Conservation (phyloP, 1,140 invertebrate species). For the Drosophila sp. region DNA sequence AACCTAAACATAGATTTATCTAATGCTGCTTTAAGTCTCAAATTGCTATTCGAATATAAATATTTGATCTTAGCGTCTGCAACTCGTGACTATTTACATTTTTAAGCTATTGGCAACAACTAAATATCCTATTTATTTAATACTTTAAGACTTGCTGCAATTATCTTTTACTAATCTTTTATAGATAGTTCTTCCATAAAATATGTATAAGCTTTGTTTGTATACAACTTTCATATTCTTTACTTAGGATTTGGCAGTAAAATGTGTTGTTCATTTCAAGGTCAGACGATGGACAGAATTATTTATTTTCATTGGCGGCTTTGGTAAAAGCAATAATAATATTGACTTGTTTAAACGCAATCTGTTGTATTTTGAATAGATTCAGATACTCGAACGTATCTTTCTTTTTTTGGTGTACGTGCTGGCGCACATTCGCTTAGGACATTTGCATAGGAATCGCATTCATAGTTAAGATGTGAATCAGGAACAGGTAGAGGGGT, state of each 20-base stretch:
- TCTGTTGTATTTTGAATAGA: constrained; percentile 30
- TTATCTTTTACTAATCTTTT: too few species aligned
- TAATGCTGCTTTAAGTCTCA: background rate
- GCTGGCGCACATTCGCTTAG: constrained; percentile 29
- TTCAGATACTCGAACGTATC: constrained; percentile 6
- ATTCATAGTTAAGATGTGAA: constrained; percentile 59
- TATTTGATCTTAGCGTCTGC: background rate
- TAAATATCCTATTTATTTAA: background rate
- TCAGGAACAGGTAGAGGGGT: background rate
- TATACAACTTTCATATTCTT: background rate
- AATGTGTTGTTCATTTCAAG: constrained; percentile 6
- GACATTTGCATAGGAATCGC: constrained; percentile 63
- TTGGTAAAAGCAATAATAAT: constrained; percentile 21
- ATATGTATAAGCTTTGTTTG: too few species aligned
- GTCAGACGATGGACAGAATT: constrained; percentile 11
- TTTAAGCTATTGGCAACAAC: background rate
- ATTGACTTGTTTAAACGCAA: constrained; percentile 41
- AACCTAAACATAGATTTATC: constrained; percentile 14
- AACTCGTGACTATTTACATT: background rate
- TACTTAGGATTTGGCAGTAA: background rate
- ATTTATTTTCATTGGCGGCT: constrained; percentile 30
- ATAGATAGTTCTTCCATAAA: too few species aligned
- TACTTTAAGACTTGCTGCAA: too few species aligned
- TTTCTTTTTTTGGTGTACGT: constrained; percentile 28
- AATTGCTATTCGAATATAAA: constrained; percentile 1